Evolutionary conservation across 2,888 invertebrate genomes (phyloP).

Genomic region (Meta bourneti): DNA sequence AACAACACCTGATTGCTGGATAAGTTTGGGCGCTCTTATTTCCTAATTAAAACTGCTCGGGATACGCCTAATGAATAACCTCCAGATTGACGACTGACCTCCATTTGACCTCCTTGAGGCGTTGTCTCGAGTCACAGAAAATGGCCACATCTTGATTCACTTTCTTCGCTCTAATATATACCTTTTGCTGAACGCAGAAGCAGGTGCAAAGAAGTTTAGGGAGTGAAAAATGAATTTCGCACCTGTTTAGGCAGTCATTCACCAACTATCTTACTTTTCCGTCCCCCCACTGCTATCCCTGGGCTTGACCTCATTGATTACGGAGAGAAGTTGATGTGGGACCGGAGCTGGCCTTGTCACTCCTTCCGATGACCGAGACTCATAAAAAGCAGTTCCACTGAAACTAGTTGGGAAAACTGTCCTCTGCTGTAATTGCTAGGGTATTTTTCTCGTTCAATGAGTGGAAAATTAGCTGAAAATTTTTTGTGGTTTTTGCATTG

Average conservation of each 20-base stretch:
- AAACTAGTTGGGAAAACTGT: slow-evolving; percentile 12
- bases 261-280: neutral
- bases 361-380: slow-evolving; percentile 16
- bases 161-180: slow-evolving; percentile 25
- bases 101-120: slow-evolving; percentile 66
- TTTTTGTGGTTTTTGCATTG: neutral
- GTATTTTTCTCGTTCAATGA: slow-evolving; percentile 25
- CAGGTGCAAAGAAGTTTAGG: slow-evolving; percentile 56
- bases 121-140: slow-evolving; percentile 54
- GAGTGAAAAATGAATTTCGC: slow-evolving; percentile 57
- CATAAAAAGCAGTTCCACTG: slow-evolving; percentile 17
- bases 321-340: neutral
- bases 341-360: slow-evolving; percentile 49
- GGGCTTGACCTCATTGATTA: slow-evolving; percentile 34
- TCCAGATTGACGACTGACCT: slow-evolving; percentile 55
- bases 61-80: slow-evolving; percentile 71
- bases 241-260: slow-evolving; percentile 70
- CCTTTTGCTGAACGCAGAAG: slow-evolving; percentile 21
- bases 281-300: neutral
- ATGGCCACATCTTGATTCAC: slow-evolving; percentile 20
- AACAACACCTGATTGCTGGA: too few species aligned
- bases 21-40: slow-evolving; percentile 50
- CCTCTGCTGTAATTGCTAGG: neutral
- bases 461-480: slow-evolving; percentile 29
- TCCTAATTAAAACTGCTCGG: slow-evolving; percentile 64